Percentiles rank a stretch among this genome's conserved stretches.
Conservation (phyloP, 2,797 vertebrate genomes). For the Enteromius unitaeniatus region DNA sequence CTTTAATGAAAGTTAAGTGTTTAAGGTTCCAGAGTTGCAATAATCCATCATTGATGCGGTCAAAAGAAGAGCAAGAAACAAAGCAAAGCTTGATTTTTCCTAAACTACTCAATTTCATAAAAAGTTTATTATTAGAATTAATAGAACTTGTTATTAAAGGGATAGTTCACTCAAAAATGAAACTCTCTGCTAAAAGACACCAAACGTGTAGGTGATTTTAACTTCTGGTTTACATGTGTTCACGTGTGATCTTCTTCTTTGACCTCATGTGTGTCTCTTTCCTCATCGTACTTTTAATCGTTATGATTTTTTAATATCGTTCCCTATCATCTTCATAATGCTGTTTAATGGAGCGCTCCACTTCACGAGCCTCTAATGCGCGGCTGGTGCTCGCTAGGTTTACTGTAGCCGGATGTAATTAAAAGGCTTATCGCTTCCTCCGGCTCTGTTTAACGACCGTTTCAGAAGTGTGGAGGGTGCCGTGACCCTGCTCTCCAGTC, state of each 20-base stretch:
- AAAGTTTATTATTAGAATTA: neutral
- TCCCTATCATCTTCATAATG: neutral
- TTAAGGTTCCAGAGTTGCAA: neutral
- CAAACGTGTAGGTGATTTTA: neutral
- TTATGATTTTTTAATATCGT: conserved; percentile 1
- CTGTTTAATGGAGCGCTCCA: conserved; percentile 5
- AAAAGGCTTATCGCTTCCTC: conserved; percentile 21
- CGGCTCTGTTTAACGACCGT: conserved; percentile 27
- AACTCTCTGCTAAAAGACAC: neutral
- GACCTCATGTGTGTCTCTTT: neutral
- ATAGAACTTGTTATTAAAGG: neutral
- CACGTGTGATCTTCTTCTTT: neutral
- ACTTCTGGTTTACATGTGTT: neutral
- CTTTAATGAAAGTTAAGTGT: neutral
- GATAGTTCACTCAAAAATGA: no score
- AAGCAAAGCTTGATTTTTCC: neutral
- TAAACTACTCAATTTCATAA: neutral
- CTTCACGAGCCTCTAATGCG: neutral
- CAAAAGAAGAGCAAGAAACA: neutral
- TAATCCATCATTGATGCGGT: neutral
- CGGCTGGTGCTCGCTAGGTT: neutral
- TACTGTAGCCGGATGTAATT: conserved; percentile 33
- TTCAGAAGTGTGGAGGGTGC: conserved; percentile 26
- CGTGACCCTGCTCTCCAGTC: conserved; percentile 23
- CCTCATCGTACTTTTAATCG: neutral